These are phyloP conservation scores for Aspidiotus rigidus DNA, from an alignment of 2,888 invertebrate species.

Conservation along the genomic window DNA sequence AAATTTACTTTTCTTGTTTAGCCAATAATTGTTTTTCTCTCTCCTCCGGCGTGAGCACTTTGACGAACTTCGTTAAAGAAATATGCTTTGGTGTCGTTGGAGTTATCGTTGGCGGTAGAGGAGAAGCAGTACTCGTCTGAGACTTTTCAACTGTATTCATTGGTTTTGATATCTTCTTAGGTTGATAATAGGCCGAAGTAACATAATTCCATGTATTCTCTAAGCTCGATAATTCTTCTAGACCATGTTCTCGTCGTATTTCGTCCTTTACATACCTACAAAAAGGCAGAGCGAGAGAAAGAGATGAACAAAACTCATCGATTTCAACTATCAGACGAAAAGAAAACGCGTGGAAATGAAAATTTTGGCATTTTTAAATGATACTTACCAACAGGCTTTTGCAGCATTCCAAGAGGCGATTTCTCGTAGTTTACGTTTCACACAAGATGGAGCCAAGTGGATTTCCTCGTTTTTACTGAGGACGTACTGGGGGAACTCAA, in stretches of 20 bases:
- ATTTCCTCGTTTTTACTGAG: constrained; percentile 9
- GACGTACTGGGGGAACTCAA: constrained; percentile 42
- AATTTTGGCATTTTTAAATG: not conserved
- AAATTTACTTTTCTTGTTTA: too few relatives aligned
- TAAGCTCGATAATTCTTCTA: not conserved
- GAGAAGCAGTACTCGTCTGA: not conserved
- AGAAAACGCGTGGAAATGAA: not conserved
- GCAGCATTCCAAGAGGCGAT: constrained; percentile 9
- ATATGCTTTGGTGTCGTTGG: not conserved
- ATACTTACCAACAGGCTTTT: constrained; percentile 8
- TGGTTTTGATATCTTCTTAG: not conserved
- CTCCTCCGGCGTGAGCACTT: not conserved
- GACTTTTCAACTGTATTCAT: not conserved
- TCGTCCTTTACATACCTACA: not conserved
- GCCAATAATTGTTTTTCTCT: not conserved
- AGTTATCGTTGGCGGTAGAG: not conserved
- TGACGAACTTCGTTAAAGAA: not conserved
- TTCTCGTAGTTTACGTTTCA: constrained; percentile 10
- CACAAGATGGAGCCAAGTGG: constrained; percentile 8
- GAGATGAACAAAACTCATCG: not conserved
- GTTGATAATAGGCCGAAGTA: not conserved
- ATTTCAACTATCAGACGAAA: not conserved
- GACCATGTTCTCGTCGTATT: not conserved
- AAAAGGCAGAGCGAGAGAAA: too few relatives aligned
- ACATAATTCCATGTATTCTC: not conserved